Evolutionary conservation across 1,140 invertebrate species (phyloP), one percentile per base, ranked within the genome.

Genomic region (Trypoxylus dichotomus): DNA sequence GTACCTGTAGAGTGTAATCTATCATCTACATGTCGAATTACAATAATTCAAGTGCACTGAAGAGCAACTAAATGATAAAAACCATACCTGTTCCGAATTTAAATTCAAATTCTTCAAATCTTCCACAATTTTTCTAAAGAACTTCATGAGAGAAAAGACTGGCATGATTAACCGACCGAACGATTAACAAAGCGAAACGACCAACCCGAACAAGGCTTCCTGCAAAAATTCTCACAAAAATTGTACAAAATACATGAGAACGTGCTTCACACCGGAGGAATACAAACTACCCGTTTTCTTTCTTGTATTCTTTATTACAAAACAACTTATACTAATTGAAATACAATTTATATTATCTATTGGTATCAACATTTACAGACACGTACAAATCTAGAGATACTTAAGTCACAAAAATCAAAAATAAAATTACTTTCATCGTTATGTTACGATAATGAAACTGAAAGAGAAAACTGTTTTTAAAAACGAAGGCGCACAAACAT

Each of bases 271-370:
- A 68, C 24, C 13, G 24, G 25, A 27, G 60, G 24, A 68, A 68
- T 25, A 13, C 11, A 68, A 68, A 27, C 8, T 24, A 27, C 24
- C 19, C 1, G 24, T 29, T 68, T 27, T n/a, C n/a, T n/a, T 68
- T 68, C 24, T 6, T 29, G 11, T 10, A 10, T 68, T 27, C 27
- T 68, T 68, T 68, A 68, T 68, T 68, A 68, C 60, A 68, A 68
- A 68, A 25, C 24, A 10, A 13, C 24, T 27, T 15, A 25, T 15
- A 27, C 24, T 68, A 68, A 27, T 68, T 24, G 24, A 25, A 27
- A 19, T 68, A 68, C 60, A 68, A 27, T 68, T 68, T 13, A 68
- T 68, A 24, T 27, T 68, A 29, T 68, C 60, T 68, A 68, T 68
- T 68, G 27, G 47, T 29, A 68, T 68, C 24, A 29, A 68, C 60